Percentiles rank a stretch among this genome's conserved stretches.
Evolutionary conservation across 1,140 invertebrate species (phyloP).

Genomic region (Caligus rogercresseyi): DNA sequence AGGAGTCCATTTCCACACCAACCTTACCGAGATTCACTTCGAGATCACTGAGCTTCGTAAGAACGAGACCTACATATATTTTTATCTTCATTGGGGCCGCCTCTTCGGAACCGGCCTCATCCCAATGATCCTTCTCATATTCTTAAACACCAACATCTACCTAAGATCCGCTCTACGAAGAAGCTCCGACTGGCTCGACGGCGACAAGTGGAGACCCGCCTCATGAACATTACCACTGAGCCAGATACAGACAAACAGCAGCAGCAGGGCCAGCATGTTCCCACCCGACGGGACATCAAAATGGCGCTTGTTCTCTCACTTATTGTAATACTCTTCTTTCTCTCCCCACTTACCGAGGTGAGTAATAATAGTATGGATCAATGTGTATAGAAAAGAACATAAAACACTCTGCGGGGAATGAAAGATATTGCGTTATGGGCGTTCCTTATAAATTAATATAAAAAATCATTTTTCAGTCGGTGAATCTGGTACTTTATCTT

Average conservation of each 20-base stretch:
- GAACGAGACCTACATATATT: constrained; percentile 4
- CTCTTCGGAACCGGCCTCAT: constrained; percentile 7
- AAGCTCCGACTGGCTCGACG: too few relatives aligned
- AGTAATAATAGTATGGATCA: too few relatives aligned
- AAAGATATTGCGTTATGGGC: too few relatives aligned
- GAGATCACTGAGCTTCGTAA: neutral
- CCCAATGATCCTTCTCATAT: constrained; percentile 5
- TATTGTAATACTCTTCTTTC: constrained; percentile 13
- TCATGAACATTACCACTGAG: neutral
- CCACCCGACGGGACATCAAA: neutral
- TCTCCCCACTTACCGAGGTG: constrained; percentile 10
- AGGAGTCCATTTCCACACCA: too few relatives aligned
- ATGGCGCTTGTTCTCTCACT: constrained; percentile 10
- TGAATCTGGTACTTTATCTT: too few relatives aligned
- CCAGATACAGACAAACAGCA: neutral
- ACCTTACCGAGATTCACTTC: neutral
- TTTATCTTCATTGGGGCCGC: constrained; percentile 5
- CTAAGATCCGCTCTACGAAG: neutral
- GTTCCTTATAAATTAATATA: too few relatives aligned
- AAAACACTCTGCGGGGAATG: too few relatives aligned
- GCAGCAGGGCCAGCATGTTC: neutral
- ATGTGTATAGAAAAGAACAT: too few relatives aligned
- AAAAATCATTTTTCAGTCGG: too few relatives aligned
- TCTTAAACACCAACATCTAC: constrained; percentile 11
- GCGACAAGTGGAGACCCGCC: neutral